Evolutionary conservation across 2,113 vertebrate species (phyloP).

Genomic region (Tachysurus vachellii): DNA sequence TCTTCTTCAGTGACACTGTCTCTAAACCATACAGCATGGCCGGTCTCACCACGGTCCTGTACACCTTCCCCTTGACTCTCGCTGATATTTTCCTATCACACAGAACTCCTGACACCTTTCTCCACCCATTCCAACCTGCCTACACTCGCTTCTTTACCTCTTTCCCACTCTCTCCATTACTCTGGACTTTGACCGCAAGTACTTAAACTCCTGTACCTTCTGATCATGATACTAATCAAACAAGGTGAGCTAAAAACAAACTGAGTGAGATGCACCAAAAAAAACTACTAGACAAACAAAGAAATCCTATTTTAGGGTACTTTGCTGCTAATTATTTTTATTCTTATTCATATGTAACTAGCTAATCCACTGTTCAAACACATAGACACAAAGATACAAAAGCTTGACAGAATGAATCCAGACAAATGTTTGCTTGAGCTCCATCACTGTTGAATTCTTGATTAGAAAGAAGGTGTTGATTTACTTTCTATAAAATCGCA

Average conservation of each 20-base stretch:
- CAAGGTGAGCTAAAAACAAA: not conserved
- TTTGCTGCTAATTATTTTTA: not conserved
- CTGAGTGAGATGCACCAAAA: not conserved
- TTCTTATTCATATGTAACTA: not conserved
- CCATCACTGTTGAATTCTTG: not conserved
- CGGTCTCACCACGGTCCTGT: no score
- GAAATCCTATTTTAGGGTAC: not conserved
- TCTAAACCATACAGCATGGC: no score
- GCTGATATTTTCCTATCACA: no score
- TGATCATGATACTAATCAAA: not conserved
- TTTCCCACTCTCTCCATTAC: no score
- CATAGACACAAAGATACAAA: not conserved
- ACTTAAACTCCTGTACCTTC: no score
- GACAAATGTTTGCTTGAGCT: not conserved
- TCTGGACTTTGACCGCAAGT: no score
- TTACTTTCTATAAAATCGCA: not conserved
- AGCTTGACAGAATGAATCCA: not conserved
- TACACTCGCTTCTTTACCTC: no score
- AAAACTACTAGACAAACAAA: not conserved
- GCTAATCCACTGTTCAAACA: conserved; percentile 10
- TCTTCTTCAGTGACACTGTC: no score
- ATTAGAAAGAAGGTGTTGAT: not conserved
- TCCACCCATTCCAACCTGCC: no score
- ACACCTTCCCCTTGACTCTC: no score
- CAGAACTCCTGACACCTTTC: no score